phyloP scores from a whole-genome alignment of 2,888 invertebrate genomes.

The Ochropacha duplaris region DNA sequence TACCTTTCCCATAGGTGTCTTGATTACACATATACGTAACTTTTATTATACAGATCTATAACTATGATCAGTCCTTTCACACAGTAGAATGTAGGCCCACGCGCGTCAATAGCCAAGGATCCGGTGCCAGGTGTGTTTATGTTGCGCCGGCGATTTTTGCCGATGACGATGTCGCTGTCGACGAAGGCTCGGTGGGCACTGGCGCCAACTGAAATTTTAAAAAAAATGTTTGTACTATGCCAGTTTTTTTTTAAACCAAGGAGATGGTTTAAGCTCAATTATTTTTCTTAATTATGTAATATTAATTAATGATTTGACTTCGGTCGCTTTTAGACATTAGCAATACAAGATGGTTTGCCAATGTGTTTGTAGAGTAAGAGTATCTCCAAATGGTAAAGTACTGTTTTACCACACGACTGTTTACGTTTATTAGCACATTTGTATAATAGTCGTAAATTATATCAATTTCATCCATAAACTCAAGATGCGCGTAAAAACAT shows the following conservation, averaged over 20 bases:
- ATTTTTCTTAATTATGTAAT: too few relatives aligned
- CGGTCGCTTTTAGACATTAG: too few relatives aligned
- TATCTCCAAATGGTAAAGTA: too few relatives aligned
- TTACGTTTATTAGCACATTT: too few relatives aligned
- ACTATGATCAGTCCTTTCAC: conserved; percentile 28
- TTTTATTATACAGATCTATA: conserved; percentile 37
- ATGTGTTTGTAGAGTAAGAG: too few relatives aligned
- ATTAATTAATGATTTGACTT: too few relatives aligned
- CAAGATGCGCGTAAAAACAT: background rate
- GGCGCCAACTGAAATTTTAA: conserved; percentile 68
- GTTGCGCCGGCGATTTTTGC: conserved; percentile 40
- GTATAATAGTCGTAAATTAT: background rate
- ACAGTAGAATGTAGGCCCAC: conserved; percentile 16
- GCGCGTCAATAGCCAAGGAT: conserved; percentile 23
- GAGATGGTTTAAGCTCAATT: too few relatives aligned
- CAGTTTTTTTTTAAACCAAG: too few relatives aligned
- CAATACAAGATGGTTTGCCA: too few relatives aligned
- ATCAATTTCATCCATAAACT: background rate
- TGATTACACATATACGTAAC: conserved; percentile 24
- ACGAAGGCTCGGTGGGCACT: conserved; percentile 59
- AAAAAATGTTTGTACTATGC: conserved; percentile 1
- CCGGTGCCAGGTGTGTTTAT: conserved; percentile 31
- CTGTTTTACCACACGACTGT: too few relatives aligned
- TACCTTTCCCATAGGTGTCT: conserved; percentile 26
- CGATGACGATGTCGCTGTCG: conserved; percentile 55